Percentiles rank a stretch among this genome's conserved stretches.
Conservation (phyloP, 2,888 invertebrate genomes). For the Tanypteryx hageni region DNA sequence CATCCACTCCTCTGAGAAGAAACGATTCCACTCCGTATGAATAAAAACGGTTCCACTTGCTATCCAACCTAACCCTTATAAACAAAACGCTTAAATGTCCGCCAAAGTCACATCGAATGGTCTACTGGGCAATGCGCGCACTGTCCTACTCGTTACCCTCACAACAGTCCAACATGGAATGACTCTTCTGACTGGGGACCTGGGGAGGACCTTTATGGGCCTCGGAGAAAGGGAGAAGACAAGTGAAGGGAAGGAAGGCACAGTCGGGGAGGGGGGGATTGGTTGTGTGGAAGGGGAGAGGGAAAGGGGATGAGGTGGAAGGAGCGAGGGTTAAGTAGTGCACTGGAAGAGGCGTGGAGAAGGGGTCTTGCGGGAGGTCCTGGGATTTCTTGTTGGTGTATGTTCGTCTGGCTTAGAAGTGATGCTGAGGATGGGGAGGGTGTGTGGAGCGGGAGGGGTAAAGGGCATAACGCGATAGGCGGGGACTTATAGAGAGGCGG, state of each 20-base stretch:
- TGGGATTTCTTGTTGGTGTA: neutral
- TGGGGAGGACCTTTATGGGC: neutral
- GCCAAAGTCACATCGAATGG: neutral
- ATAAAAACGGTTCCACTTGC: neutral
- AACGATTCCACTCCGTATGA: neutral
- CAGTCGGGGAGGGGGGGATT: neutral
- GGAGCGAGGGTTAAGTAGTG: constrained; percentile 32
- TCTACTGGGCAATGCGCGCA: neutral
- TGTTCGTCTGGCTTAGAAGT: neutral
- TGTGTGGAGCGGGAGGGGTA: neutral
- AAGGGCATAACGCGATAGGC: neutral
- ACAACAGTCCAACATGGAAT: neutral
- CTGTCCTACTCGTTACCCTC: neutral
- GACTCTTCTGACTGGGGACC: neutral
- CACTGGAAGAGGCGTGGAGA: neutral
- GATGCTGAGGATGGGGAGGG: neutral
- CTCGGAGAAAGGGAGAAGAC: neutral
- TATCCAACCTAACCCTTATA: neutral
- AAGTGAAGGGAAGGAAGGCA: no score
- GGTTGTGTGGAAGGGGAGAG: neutral
- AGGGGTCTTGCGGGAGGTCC: constrained; percentile 27
- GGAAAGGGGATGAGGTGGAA: neutral
- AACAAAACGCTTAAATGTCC: neutral
- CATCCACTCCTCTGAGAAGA: no score
- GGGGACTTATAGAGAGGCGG: neutral